Base-by-base conservation (phyloP, 2,113 vertebrate genomes). In the Podiceps cristatus region DNA sequence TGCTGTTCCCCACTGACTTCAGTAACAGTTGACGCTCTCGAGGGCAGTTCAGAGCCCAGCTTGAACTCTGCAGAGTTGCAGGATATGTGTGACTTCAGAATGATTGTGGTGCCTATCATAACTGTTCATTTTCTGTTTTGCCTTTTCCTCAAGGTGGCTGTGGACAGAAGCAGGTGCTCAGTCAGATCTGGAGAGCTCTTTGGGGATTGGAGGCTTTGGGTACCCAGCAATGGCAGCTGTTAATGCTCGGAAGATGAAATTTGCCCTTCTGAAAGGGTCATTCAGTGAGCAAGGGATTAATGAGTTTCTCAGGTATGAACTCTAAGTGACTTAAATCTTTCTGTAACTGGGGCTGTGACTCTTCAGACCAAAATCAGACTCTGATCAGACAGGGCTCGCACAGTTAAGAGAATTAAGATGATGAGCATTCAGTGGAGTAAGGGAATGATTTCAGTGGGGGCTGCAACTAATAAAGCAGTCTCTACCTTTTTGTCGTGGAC, bases 171-270 rank as follows among this genome's bases (percentile, higher is more conserved):
- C 99, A 8, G 99, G 99, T 19, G 98, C 99, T 86, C 99, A 99
- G 96, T 96, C 98, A 92, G 99, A 99, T 4, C 98, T 99, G n/a
- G 99, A 99, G 97, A 95, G 94, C 0, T 98, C 99, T 2, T 81
- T 99, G 89, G 99, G 99, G 16, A 99, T 99, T 4, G 99, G 99
- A n/a, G 99, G 99, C 13, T 99, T 99, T 31, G 99, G 99, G 4
- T 99, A 99, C 93, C 99, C 99, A 2, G 99, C 99, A 83, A 99
- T 99, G 99, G 99, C 99, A 5, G 99, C 99, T 86, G 97, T 99
- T 80, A 99, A 99, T 66, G 97, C 99, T 7, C 99, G 99, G 88
- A 99, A 99, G 97, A 99, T 99, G 99, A 99, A 99, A 52, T 99
- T 99, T 74, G 99, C 99, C 28, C 98, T 99, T 58, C 98, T 99